phyloP scores from a whole-genome alignment of 2,113 vertebrate genomes.

The Myocastor coypus region DNA sequence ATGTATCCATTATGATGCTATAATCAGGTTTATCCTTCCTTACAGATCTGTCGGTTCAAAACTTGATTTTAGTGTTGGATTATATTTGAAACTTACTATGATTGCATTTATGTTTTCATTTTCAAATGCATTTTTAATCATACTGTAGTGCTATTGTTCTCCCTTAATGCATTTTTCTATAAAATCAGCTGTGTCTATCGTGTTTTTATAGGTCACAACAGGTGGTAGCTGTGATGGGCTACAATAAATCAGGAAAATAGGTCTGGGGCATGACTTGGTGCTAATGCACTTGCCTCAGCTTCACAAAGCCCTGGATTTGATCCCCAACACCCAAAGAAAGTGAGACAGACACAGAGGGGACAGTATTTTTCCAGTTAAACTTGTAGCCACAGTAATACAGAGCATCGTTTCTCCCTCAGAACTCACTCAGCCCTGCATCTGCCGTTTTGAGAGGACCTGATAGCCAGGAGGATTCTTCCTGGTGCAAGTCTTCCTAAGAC shows the following conservation, averaged over 20 bases:
- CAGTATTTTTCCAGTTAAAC: slow-evolving; percentile 33
- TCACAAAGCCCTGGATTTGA: not conserved
- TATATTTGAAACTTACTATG: slow-evolving; percentile 46
- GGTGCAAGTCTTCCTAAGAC: not conserved
- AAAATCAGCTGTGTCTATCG: slow-evolving; percentile 42
- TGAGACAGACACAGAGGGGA: not conserved
- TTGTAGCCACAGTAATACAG: not conserved
- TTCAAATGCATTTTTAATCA: slow-evolving; percentile 63
- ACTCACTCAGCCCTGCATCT: not conserved
- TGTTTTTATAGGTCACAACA: slow-evolving; percentile 61
- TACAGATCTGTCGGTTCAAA: slow-evolving; percentile 40
- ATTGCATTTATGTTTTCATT: slow-evolving; percentile 52
- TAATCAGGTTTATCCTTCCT: not conserved
- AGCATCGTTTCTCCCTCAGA: not conserved
- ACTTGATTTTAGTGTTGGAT: slow-evolving; percentile 58
- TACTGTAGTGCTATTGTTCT: slow-evolving; percentile 4
- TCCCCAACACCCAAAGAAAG: not conserved
- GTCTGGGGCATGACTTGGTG: not conserved
- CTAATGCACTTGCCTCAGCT: not conserved
- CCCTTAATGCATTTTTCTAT: slow-evolving; percentile 57
- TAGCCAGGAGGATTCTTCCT: not conserved
- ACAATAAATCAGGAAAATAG: slow-evolving; percentile 27
- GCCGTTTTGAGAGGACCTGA: not conserved
- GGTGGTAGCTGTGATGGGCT: not conserved
- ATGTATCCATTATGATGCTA: slow-evolving; percentile 9